A percentile compares a stretch with the other conserved stretches of the same genome.
phyloP scores from a whole-genome alignment of 2,888 invertebrate genomes.

The Lasioglossum zephyrum region DNA sequence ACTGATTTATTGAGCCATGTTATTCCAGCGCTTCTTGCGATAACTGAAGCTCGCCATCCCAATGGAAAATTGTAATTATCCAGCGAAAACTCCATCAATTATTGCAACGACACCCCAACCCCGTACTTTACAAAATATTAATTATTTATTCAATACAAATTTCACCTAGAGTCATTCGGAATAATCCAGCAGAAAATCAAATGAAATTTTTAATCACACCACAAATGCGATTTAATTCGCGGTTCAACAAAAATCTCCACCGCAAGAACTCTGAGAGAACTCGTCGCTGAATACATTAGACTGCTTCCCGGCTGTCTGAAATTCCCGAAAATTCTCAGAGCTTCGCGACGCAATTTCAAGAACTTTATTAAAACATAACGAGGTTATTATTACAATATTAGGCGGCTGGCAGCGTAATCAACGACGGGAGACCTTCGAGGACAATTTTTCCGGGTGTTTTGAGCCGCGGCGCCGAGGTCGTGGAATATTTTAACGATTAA shows the following conservation, averaged over 20 bases:
- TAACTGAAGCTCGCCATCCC: neutral
- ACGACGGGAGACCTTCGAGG: neutral
- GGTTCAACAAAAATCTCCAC: neutral
- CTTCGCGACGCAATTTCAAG: neutral
- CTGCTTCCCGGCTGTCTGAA: neutral
- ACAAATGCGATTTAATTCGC: neutral
- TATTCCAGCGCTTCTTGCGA: conserved; percentile 7
- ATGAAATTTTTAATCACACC: too few species aligned
- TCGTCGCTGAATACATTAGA: neutral
- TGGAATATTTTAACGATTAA: conserved; percentile 25
- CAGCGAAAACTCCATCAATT: neutral
- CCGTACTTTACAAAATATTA: neutral
- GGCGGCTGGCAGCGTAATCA: neutral
- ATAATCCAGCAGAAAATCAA: too few species aligned
- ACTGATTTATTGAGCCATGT: conserved; percentile 9
- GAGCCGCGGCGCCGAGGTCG: neutral
- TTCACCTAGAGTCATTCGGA: too few species aligned
- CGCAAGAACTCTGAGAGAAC: neutral
- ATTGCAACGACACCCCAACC: neutral
- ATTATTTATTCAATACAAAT: too few species aligned
- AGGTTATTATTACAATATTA: neutral
- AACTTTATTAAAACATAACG: neutral
- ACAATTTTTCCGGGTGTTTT: conserved; percentile 5
- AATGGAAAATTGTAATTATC: conserved; percentile 1
- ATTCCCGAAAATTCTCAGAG: neutral